Evolutionary conservation across 2,888 invertebrate genomes (phyloP).

Genomic region (Saturnia pavonia): DNA sequence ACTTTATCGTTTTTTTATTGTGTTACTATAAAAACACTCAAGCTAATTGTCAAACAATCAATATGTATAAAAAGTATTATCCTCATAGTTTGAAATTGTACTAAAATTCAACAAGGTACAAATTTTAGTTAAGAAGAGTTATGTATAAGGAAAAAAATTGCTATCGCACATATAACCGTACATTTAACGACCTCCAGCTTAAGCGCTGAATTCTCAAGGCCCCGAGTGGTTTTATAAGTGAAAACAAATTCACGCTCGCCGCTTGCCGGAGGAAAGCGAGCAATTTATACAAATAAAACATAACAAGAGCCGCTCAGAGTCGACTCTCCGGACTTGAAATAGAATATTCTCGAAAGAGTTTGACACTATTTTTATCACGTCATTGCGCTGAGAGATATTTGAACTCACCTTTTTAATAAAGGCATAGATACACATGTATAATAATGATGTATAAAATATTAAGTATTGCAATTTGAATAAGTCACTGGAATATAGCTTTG

Average conservation of each 20-base stretch:
- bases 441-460: too few relatives aligned
- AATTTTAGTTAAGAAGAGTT: neutral
- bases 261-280: slow-evolving; percentile 44
- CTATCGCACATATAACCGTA: slow-evolving; percentile 25
- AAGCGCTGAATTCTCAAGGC: slow-evolving; percentile 40
- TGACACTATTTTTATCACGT: slow-evolving; percentile 16
- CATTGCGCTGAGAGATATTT: slow-evolving; percentile 6
- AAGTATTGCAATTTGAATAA: too few relatives aligned
- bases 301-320: slow-evolving; percentile 17
- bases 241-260: slow-evolving; percentile 57
- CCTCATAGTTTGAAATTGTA: neutral
- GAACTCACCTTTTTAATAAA: neutral
- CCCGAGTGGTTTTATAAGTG: slow-evolving; percentile 57
- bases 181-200: slow-evolving; percentile 29
- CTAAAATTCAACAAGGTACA: neutral
- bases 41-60: too few relatives aligned
- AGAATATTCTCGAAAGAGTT: slow-evolving; percentile 26
- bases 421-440: too few relatives aligned
- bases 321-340: slow-evolving; percentile 11
- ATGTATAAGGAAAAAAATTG: neutral
- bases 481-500: too few relatives aligned
- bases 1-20: too few relatives aligned
- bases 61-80: too few relatives aligned
- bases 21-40: too few relatives aligned
- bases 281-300: slow-evolving; percentile 56